These are phyloP conservation scores for Genyomyrus donnyi DNA, from an alignment of 2,113 vertebrate species.

Conservation along the genomic window DNA sequence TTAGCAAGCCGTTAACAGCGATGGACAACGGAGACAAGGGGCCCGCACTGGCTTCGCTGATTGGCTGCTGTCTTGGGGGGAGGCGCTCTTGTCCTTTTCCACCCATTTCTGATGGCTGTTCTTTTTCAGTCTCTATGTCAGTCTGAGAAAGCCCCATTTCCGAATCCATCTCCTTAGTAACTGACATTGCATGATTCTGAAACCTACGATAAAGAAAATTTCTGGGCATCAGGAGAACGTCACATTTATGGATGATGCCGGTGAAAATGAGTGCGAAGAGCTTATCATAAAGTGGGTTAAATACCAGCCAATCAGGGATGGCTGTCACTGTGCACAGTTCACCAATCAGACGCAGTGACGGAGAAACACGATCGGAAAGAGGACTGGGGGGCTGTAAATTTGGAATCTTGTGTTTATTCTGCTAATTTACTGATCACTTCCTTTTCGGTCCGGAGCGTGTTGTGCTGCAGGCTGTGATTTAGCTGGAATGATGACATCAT, in stretches of 20 bases:
- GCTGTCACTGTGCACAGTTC: neutral
- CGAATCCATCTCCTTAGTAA: neutral
- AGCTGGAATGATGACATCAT: neutral
- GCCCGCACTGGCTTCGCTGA: neutral
- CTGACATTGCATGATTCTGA: neutral
- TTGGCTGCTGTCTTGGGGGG: neutral
- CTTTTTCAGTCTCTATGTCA: neutral
- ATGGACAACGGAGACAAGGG: neutral
- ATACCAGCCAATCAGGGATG: neutral
- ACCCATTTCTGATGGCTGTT: neutral
- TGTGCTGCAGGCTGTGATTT: neutral
- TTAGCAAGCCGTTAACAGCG: neutral
- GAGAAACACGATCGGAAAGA: neutral
- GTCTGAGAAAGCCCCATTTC: neutral
- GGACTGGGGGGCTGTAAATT: neutral
- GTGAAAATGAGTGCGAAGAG: neutral
- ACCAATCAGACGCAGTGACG: neutral
- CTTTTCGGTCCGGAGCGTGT: neutral
- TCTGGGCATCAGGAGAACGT: neutral
- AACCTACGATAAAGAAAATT: neutral
- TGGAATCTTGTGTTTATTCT: slow-evolving; percentile 1
- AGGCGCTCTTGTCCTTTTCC: neutral
- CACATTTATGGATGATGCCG: neutral
- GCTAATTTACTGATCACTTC: neutral
- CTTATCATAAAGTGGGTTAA: neutral